Percentiles rank a stretch among this genome's conserved stretches.
Evolutionary conservation across 2,888 invertebrate genomes (phyloP).

Genomic region (Pyrgus malvae): DNA sequence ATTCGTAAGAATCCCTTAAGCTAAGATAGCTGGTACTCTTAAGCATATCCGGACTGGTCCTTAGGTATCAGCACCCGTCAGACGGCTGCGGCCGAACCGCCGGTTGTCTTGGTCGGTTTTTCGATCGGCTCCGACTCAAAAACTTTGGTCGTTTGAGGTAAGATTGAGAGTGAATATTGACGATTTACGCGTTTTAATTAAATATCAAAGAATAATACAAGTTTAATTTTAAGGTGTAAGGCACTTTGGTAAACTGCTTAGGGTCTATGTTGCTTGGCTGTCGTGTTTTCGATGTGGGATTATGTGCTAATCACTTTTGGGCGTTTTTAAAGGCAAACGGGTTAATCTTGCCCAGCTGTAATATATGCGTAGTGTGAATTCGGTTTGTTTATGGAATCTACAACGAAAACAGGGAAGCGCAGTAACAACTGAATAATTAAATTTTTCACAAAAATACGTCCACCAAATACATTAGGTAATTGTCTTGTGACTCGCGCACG

Average conservation of each 20-base stretch:
- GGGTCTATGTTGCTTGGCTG: slow-evolving; percentile 3
- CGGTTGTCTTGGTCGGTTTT: slow-evolving; percentile 72
- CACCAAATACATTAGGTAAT: background rate
- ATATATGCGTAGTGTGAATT: background rate
- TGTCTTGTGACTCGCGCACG: slow-evolving; percentile 17
- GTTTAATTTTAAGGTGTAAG: slow-evolving; percentile 3
- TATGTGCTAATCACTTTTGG: background rate
- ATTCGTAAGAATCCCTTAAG: slow-evolving; percentile 2
- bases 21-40: slow-evolving; percentile 7
- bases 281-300: slow-evolving; percentile 4
- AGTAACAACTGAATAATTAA: background rate
- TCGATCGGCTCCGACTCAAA: slow-evolving; percentile 75
- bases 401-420: slow-evolving; percentile 9
- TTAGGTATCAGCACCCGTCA: slow-evolving; percentile 74
- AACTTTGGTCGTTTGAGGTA: slow-evolving; percentile 77
- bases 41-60: slow-evolving; percentile 67
- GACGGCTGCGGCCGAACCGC: slow-evolving; percentile 70
- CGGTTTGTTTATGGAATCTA: background rate
- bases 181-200: slow-evolving; percentile 32
- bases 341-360: too few relatives aligned
- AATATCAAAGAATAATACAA: slow-evolving; percentile 1
- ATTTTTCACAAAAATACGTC: background rate
- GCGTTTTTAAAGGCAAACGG: too few relatives aligned
- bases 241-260: background rate
- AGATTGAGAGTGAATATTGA: slow-evolving; percentile 51